phyloP scores from a whole-genome alignment of 2,888 invertebrate genomes.

The Chymomyza caudatula region DNA sequence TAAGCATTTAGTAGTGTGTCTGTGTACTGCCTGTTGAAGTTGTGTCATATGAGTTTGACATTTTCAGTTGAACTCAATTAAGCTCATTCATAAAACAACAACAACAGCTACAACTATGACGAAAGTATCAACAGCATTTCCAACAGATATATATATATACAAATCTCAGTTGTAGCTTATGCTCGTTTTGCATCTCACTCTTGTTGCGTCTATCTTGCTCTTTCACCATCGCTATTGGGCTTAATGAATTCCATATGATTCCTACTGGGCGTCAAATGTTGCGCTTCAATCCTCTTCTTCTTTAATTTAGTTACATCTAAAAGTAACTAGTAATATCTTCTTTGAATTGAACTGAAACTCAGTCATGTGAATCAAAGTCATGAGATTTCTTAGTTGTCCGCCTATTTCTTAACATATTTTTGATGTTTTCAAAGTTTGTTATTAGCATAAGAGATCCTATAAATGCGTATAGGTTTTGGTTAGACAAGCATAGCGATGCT shows the following conservation, averaged over 20 bases:
- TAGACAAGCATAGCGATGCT: no score
- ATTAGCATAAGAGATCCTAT: no score
- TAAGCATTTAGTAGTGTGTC: slow-evolving; percentile 15
- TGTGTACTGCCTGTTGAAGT: slow-evolving; percentile 27
- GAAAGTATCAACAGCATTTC: slow-evolving; percentile 11
- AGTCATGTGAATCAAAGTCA: no score
- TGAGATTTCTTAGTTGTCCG: no score
- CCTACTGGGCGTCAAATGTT: slow-evolving; percentile 53
- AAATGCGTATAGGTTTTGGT: no score
- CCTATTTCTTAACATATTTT: no score
- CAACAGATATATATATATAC: slow-evolving; percentile 9
- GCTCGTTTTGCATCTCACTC: not conserved
- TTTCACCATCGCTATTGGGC: slow-evolving; percentile 13
- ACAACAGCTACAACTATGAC: slow-evolving; percentile 60
- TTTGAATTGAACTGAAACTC: no score
- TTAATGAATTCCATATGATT: slow-evolving; percentile 62
- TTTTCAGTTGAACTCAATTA: slow-evolving; percentile 76
- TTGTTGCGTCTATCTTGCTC: not conserved
- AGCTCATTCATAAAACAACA: slow-evolving; percentile 60
- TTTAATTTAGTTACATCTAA: not conserved
- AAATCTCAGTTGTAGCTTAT: slow-evolving; percentile 26
- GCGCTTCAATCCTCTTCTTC: slow-evolving; percentile 30
- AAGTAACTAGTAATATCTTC: not conserved
- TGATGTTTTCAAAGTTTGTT: no score
- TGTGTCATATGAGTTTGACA: slow-evolving; percentile 69